Base-by-base conservation (phyloP, 2,113 vertebrate species). In the Microtus montanus region DNA sequence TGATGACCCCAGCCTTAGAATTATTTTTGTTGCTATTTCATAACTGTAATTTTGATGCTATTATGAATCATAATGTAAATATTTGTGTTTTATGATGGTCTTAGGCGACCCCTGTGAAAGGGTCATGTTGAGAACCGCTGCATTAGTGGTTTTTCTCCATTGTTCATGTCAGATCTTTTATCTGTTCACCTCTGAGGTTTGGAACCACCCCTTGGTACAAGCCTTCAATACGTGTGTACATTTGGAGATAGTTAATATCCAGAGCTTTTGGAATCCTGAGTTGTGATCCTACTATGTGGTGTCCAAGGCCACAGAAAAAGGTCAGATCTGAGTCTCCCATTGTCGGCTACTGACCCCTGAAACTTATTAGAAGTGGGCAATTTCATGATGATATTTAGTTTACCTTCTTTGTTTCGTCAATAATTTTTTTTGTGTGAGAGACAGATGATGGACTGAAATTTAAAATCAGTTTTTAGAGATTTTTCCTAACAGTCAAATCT, bases 391-490 rank as follows among this genome's bases (percentile, higher is more conserved):
- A 3, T 66, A 61, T 28, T 79, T 71, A n/a, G 77, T 91, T 82
- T 66, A 30, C 8, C 3, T 24, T 33, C 26, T 92, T 44, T 33
- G 41, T 49, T 86, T 68, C 30, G 35, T 22, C 28, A 14, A 35
- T 68, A 86, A 22, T 52, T 52, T 85, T 66, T 87, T 85, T 80
- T 41, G 38, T 44, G 61, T 85, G 38, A 77, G 80, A 75, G 63
- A 74, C 70, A 90, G 47, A 63, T 73, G 47, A 70, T 70, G 44
- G 74, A 13, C 63, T 95, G 44, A 85, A 93, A 75, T 77, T 93
- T 44, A 52, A 73, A 33, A 44, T 78, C 30, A 10, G 1, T 26
- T 78, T 94, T 83, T 24, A 58, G 89, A 92, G 75, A 74, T 9
- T 91, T 35, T 89, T 90, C 54, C 35, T 75, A 38, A 54, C 30